Percentiles rank a stretch among this genome's conserved stretches.
These are phyloP conservation scores for Chauna torquata DNA, from an alignment of 2,113 vertebrate genomes.

Conservation along the genomic window DNA sequence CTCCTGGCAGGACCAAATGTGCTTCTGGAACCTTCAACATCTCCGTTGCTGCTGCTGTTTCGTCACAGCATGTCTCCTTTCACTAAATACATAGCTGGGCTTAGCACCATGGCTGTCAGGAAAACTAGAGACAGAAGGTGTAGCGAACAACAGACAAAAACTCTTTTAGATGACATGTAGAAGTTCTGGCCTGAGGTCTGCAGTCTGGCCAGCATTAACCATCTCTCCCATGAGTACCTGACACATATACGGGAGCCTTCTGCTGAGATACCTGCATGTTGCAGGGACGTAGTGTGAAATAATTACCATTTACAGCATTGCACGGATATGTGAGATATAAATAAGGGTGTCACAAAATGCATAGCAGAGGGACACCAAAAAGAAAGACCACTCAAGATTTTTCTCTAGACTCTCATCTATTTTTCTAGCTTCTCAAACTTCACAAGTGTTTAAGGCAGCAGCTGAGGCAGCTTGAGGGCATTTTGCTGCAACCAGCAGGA, in stretches of 20 bases:
- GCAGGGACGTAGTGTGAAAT: background rate
- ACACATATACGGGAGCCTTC: rapidly evolving
- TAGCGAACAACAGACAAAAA: background rate
- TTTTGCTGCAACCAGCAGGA: background rate
- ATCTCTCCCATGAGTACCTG: rapidly evolving
- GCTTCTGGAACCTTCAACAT: background rate
- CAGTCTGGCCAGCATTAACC: background rate
- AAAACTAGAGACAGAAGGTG: background rate
- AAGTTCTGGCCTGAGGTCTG: background rate
- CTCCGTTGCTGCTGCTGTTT: background rate
- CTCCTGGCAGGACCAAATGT: background rate
- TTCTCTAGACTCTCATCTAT: rapidly evolving
- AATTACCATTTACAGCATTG: background rate
- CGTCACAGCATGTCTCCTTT: background rate
- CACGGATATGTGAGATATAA: rapidly evolving
- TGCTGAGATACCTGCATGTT: rapidly evolving
- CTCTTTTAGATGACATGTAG: background rate
- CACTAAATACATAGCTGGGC: background rate
- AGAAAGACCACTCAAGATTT: background rate
- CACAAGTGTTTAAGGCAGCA: background rate
- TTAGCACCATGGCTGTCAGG: background rate
- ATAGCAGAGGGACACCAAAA: background rate
- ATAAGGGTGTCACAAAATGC: background rate
- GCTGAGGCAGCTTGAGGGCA: background rate
- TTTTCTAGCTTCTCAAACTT: background rate